Evolutionary conservation across 2,888 invertebrate species (phyloP), one percentile per base, ranked within the genome.

Genomic region (Corythucha ciliata): DNA sequence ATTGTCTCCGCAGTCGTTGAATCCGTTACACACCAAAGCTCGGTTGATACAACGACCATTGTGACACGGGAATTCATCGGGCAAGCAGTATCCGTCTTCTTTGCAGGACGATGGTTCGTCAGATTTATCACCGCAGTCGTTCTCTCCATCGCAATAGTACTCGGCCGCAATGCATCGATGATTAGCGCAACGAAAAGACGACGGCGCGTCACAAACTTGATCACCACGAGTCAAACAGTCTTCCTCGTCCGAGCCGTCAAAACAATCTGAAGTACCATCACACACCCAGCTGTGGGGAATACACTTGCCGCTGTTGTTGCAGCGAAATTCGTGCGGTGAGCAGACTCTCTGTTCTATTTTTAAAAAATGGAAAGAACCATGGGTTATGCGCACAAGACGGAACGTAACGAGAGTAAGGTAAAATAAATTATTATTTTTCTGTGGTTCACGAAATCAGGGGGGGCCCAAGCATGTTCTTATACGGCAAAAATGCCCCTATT

Each of bases 211-310:
- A 25, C 51, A 51, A 14, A 45, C 51, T 12, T 29, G 37, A 4
- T 36, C 29, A 16, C 24, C 22, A 3, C 34, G 41, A 14, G 48
- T 37, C 1, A 52, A 34, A 26, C 55, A 55, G 12, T 44, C 74
- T 57, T 79, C 76, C 68, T 85, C 85, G 69, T 86, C 86, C 53
- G 83, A 83, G 5, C 76, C 74, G 65, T 84, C 85, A 34, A 75
- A 69, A 67, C 92, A 92, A 66, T 91, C 83, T 14, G 74, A 66
- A 29, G 81, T 73, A 42, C 80, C 80, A 69, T 92, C 87, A 63
- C 79, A 79, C 6, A 52, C 45, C 51, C 51, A 53, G 4, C 33
- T 18, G 18, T 34, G 40, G 12, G 39, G 40, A 24, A 50, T 47
- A n/a, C 50, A 50, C 12, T 65, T 64, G 20, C 64, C 71, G 48